Evolutionary conservation across 1,140 invertebrate species (phyloP).

Genomic region (Drosophila nebulosa): DNA sequence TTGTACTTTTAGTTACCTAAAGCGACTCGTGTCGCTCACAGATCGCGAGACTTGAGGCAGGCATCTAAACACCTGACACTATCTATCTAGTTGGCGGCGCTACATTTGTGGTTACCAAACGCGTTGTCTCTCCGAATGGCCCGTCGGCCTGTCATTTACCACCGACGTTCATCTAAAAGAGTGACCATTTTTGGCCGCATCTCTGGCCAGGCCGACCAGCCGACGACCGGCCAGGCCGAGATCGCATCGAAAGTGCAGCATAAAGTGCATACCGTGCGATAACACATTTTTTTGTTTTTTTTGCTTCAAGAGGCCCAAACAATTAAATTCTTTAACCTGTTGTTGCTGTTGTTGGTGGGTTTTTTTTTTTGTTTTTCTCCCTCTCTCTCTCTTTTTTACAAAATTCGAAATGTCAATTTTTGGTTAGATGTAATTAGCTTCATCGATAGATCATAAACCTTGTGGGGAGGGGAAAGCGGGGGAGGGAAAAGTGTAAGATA

Average conservation of each 20-base stretch:
- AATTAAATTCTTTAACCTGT: conserved; percentile 67
- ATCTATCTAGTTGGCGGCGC: conserved; percentile 46
- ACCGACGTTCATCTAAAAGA: neutral
- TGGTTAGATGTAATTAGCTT: conserved; percentile 48
- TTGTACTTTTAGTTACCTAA: conserved; percentile 7
- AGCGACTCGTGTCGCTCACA: conserved; percentile 53
- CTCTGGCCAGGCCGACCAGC: too few relatives aligned
- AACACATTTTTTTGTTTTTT: neutral
- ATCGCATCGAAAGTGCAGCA: conserved; percentile 44
- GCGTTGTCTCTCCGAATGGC: conserved; percentile 13
- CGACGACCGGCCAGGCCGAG: too few relatives aligned
- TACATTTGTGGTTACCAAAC: conserved; percentile 26
- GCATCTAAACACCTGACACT: conserved; percentile 71
- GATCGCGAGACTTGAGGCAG: conserved; percentile 13
- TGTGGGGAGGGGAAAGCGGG: neutral
- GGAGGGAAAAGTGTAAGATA: neutral
- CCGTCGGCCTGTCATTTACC: conserved; percentile 7
- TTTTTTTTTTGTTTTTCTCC: neutral
- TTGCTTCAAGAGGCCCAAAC: conserved; percentile 37
- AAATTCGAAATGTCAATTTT: conserved; percentile 52
- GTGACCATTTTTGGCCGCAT: conserved; percentile 45
- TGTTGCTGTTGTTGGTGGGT: neutral
- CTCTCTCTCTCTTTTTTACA: too few relatives aligned
- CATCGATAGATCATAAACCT: conserved; percentile 17
- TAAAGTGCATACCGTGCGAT: conserved; percentile 26